Base-by-base conservation (phyloP, 2,888 invertebrate genomes). In the Portevinia maculata region DNA sequence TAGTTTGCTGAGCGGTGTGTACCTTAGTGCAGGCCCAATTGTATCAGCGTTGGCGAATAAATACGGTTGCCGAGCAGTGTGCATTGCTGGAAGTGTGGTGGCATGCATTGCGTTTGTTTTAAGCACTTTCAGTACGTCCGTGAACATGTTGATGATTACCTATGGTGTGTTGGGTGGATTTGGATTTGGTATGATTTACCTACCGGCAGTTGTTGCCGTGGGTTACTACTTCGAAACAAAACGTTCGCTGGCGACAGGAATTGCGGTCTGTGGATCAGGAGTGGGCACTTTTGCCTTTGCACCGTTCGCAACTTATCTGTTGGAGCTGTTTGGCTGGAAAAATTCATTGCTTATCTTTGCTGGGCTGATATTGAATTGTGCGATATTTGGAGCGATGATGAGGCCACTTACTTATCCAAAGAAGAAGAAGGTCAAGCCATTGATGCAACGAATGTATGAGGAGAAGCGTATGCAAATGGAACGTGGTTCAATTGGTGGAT, bases 211-310 rank as follows among this genome's bases (percentile, higher is more conserved):
- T 39, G 98, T 99, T 9, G 97, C 97, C 65, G 98, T 99, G 24
- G 98, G 98, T 5, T 98, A 98, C 91, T 99, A 99, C 92, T 99
- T 99, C 91, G 98, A 99, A 91, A 96, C 97, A 52, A 96, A 97
- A 87, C 93, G 98, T 83, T 97, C 98, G 9, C 92, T 99, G 85
- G 99, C 99, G 53, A 99, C 98, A 60, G 98, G 95, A 64, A 96
- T 97, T 74, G 98, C 98, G 0, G 98, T 98, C 0, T 98, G 98
- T 89, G 99, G 99, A 6, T 98, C 98, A 0, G 99, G 99, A 2
- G 94, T 97, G 73, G 99, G 99, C 52, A 98, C 98, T 1, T 98
- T 99, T 91, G 94, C 96, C 50, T 98, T 99, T 89, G 98, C 99
- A 0, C 99, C 99, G 0, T 92, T 98, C 34, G 97, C 98, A 13